Percentiles rank a stretch among this genome's conserved stretches.
phyloP scores from a whole-genome alignment of 2,113 vertebrate genomes.

The Tautogolabrus adspersus region DNA sequence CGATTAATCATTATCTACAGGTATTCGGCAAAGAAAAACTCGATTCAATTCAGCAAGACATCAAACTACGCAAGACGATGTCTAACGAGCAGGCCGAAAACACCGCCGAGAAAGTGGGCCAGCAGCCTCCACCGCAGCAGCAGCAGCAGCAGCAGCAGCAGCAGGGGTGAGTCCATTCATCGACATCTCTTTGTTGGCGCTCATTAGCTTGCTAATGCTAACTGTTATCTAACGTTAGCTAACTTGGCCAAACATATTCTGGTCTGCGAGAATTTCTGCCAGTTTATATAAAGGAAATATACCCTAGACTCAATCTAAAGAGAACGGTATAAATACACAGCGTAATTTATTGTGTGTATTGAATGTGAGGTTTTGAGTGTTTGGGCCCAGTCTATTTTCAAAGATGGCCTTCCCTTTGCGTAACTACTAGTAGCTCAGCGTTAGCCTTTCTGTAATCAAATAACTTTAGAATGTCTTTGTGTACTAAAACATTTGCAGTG shows the following conservation, averaged over 20 bases:
- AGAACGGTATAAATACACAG: too few species aligned
- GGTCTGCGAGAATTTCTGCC: too few species aligned
- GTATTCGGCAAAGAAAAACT: too few species aligned
- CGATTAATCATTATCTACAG: background rate
- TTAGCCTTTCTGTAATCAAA: too few species aligned
- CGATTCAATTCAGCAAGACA: background rate
- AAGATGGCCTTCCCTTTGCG: background rate
- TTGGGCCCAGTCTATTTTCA: conserved; percentile 12
- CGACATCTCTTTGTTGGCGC: conserved; percentile 65
- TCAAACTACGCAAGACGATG: conserved; percentile 66
- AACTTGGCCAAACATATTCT: background rate
- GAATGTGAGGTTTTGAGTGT: background rate
- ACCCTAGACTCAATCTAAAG: too few species aligned
- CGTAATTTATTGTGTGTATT: background rate
- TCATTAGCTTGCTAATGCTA: background rate
- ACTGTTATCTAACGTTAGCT: background rate
- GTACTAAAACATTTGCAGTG: too few species aligned
- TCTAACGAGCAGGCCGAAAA: conserved; percentile 75
- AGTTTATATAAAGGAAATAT: too few species aligned
- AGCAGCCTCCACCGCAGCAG: conserved; percentile 19
- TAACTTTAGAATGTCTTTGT: too few species aligned
- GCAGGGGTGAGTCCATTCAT: conserved; percentile 72
- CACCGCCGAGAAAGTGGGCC: conserved; percentile 56
- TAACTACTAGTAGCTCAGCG: too few species aligned
- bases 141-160: conserved; percentile 3